Percentiles rank a stretch among this genome's conserved stretches.
phyloP scores from a whole-genome alignment of 2,113 vertebrate species.

The Hippocampus mohnikei region DNA sequence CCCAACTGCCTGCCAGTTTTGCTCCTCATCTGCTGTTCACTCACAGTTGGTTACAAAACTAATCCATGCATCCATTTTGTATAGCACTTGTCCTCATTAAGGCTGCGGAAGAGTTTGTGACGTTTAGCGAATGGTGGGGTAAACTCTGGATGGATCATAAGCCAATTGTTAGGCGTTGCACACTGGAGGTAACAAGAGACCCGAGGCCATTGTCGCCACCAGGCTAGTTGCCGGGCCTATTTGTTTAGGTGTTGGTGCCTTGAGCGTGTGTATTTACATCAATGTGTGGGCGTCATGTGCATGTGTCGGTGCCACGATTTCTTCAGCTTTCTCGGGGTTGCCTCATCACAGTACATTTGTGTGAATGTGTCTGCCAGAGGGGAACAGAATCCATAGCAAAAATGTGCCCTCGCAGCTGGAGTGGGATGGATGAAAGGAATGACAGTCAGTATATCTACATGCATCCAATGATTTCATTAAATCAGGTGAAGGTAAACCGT shows the following conservation, averaged over 20 bases:
- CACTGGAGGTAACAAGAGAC: conserved; percentile 54
- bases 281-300: conserved; percentile 30
- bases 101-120: too few species aligned
- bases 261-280: conserved; percentile 36
- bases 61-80: background rate
- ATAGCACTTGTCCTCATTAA: background rate
- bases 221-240: conserved; percentile 29
- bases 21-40: background rate
- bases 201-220: conserved; percentile 30
- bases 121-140: background rate
- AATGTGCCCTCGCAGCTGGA: conserved; percentile 65
- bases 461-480: background rate
- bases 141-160: background rate
- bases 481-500: too few species aligned
- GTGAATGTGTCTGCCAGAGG: conserved; percentile 22
- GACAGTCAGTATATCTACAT: conserved; percentile 1
- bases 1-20: conserved; percentile 18
- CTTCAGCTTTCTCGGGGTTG: conserved; percentile 61
- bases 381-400: conserved; percentile 67
- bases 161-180: background rate
- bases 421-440: conserved; percentile 37
- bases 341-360: conserved; percentile 5
- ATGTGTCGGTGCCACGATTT: conserved; percentile 40
- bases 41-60: background rate
- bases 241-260: conserved; percentile 57